Base-by-base conservation (phyloP, 1,140 invertebrate genomes). In the Marisa cornuarietis region DNA sequence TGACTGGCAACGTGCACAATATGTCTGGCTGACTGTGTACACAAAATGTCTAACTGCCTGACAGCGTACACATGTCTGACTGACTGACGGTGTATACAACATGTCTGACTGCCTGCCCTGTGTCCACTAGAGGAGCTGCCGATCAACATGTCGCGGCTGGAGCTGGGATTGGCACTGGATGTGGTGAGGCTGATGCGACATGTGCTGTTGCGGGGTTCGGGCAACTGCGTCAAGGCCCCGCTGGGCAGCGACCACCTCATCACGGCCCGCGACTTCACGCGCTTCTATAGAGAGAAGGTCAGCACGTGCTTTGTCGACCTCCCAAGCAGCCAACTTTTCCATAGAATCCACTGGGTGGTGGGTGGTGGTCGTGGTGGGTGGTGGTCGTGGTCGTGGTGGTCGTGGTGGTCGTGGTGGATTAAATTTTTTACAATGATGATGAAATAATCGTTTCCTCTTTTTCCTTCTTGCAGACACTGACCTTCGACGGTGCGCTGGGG, bases 401-500 rank as follows among this genome's bases (percentile, higher is more conserved):
- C n/a, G n/a, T n/a, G n/a, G n/a, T n/a, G n/a, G n/a, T n/a, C n/a
- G n/a, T n/a, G n/a, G n/a, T n/a, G n/a, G n/a, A n/a, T n/a, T n/a
- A n/a, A n/a, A n/a, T n/a, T n/a, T n/a, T n/a, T n/a, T n/a, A 68
- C 49, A 16, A 66, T 68, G 1, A 66, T 68, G 22, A 49, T 68
- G n/a, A 66, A 52, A 65, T 68, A 42, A 49, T 24, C 26, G 2
- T 71, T 73, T 73, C n/a, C 8, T 24, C 65, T 16, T 1, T 63
- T 31, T 68, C 26, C 65, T 68, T n/a, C 65, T 24, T 13, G 0
- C 74, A 79, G 81, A 69, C 71, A 24, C 18, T 13, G 0, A 71
- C 82, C 6, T 88, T 87, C 76, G 69, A 83, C 3, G 87, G 87
- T 1, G 83, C 87, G 16, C 68, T 87, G 24, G 85, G 86, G 20